Evolutionary conservation across 2,888 invertebrate species (phyloP).

Genomic region (Eurytoma californica): DNA sequence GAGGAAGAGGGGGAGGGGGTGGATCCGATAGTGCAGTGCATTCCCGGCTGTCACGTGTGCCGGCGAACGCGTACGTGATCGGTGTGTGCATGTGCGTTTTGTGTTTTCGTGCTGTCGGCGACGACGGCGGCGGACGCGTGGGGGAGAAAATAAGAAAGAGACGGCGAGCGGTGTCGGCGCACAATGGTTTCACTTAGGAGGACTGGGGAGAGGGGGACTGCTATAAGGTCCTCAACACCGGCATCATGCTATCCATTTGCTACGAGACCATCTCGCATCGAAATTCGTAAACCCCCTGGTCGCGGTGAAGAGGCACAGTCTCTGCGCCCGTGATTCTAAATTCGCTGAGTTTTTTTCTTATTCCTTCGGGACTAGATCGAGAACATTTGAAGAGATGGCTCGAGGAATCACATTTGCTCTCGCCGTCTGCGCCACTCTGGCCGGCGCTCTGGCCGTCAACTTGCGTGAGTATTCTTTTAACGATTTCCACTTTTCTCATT

Average conservation of each 20-base stretch:
- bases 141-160: constrained; percentile 12
- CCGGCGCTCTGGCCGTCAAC: constrained; percentile 57
- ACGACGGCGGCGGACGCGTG: neutral
- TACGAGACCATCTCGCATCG: constrained; percentile 63
- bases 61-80: constrained; percentile 33
- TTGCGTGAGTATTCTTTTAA: constrained; percentile 64
- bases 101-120: constrained; percentile 20
- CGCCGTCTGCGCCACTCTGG: constrained; percentile 37
- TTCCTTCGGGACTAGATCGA: neutral
- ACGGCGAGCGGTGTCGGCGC: constrained; percentile 35
- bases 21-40: neutral
- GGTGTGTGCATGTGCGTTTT: constrained; percentile 19
- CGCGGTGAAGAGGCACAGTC: neutral
- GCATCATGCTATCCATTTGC: constrained; percentile 65
- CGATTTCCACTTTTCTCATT: neutral
- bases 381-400: constrained; percentile 14
- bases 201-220: constrained; percentile 59
- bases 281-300: constrained; percentile 49
- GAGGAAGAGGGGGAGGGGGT: neutral
- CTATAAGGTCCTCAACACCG: constrained; percentile 67
- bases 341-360: constrained; percentile 1
- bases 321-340: neutral
- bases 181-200: constrained; percentile 63
- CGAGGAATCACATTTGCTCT: constrained; percentile 48
- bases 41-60: constrained; percentile 4